Conservation (phyloP, 1,140 invertebrate species). For the Dendroctonus ponderosae region DNA sequence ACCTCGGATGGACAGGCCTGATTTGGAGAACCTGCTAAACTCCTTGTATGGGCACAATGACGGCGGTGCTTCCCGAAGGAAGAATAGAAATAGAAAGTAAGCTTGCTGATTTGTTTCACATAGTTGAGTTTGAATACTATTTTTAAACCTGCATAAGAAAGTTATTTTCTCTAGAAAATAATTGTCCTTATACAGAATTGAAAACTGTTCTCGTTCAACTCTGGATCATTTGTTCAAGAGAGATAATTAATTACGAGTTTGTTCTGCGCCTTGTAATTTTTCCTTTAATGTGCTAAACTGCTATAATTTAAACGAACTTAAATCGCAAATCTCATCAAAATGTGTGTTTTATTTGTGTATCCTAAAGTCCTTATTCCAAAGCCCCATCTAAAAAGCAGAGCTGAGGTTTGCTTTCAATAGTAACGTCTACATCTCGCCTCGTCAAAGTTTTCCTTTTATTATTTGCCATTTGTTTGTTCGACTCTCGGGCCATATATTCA, state of each 20-base stretch:
- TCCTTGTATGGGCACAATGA: constrained; percentile 45
- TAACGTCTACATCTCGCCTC: constrained; percentile 75
- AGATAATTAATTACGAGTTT: constrained; percentile 17
- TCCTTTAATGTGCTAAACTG: constrained; percentile 15
- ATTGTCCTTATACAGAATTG: neutral
- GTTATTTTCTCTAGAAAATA: no score
- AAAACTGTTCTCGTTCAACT: constrained; percentile 8
- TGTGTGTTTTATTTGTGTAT: no score
- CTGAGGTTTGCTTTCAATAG: constrained; percentile 68
- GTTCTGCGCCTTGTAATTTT: constrained; percentile 13
- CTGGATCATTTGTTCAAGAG: constrained; percentile 9
- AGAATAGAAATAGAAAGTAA: constrained; percentile 31
- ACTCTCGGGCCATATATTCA: constrained; percentile 74
- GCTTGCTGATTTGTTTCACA: constrained; percentile 2
- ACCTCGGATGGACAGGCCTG: constrained; percentile 41
- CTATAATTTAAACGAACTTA: constrained; percentile 3
- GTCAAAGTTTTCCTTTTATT: constrained; percentile 81
- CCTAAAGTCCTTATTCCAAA: constrained; percentile 57
- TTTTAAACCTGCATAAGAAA: no score
- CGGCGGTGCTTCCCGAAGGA: constrained; percentile 31
- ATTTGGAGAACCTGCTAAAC: constrained; percentile 49
- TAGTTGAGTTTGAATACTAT: no score
- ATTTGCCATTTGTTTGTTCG: constrained; percentile 64
- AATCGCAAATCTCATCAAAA: neutral
- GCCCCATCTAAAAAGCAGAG: constrained; percentile 78